Percentiles rank a stretch among this genome's conserved stretches.
phyloP scores from a whole-genome alignment of 2,797 vertebrate species.

The Scleropages formosus region DNA sequence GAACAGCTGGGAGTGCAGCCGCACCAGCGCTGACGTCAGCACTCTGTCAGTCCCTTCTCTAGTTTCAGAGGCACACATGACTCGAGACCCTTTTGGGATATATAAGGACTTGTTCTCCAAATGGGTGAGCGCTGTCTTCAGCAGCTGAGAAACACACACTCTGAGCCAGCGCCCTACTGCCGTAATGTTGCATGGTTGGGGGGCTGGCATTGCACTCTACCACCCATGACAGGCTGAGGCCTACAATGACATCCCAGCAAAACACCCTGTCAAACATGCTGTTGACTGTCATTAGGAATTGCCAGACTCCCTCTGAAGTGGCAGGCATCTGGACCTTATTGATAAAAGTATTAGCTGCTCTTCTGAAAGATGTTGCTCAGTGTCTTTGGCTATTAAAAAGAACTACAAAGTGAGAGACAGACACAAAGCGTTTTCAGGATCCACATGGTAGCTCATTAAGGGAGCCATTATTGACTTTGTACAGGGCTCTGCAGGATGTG shows the following conservation, averaged over 20 bases:
- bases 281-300: no score
- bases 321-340: not conserved
- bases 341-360: constrained; percentile 4
- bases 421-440: constrained; percentile 22
- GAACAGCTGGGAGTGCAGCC: no score
- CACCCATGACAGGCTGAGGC: no score
- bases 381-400: not conserved
- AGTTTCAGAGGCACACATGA: constrained; percentile 57
- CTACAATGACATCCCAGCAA: not conserved
- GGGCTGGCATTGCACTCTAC: not conserved
- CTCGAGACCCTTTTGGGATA: constrained; percentile 61
- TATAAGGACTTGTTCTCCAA: constrained; percentile 67
- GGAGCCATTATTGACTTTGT: constrained; percentile 27
- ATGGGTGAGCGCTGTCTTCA: constrained; percentile 47
- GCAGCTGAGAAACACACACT: constrained; percentile 52
- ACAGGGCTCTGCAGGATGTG: constrained; percentile 32
- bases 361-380: not conserved
- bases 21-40: constrained; percentile 60
- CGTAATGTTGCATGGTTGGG: not conserved
- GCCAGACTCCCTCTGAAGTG: not conserved
- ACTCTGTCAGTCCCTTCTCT: constrained; percentile 57
- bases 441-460: constrained; percentile 27
- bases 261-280: not conserved
- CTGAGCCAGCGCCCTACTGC: not conserved
- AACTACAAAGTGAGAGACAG: constrained; percentile 6